These are phyloP conservation scores for Drosophila niveifrons DNA, from an alignment of 2,888 invertebrate species.

Conservation along the genomic window DNA sequence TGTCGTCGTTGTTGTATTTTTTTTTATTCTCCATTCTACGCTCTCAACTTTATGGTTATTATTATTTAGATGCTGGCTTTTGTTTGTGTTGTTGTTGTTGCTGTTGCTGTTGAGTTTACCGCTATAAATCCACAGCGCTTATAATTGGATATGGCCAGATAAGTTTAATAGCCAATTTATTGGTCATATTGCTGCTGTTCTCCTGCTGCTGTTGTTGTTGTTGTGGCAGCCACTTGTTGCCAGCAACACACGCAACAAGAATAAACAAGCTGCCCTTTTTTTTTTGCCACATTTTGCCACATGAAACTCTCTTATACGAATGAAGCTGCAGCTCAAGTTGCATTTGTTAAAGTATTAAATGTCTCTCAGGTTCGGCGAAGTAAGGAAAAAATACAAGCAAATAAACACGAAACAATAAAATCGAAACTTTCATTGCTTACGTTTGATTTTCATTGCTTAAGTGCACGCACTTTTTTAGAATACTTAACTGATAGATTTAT, in stretches of 20 bases:
- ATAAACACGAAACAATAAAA: too few species aligned
- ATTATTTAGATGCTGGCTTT: conserved; percentile 39
- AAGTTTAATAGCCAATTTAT: conserved; percentile 60
- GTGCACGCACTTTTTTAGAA: too few species aligned
- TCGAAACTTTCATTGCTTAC: too few species aligned
- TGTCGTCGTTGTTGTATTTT: conserved; percentile 4
- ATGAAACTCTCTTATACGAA: neutral
- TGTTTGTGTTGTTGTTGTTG: conserved; percentile 12
- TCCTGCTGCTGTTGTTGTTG: conserved; percentile 19
- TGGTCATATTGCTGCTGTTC: conserved; percentile 16
- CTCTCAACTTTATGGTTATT: conserved; percentile 42
- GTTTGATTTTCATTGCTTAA: too few species aligned
- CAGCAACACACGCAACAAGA: neutral
- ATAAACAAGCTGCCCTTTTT: conserved; percentile 7
- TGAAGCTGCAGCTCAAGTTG: conserved; percentile 2
- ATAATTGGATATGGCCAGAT: conserved; percentile 64
- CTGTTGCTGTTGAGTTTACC: conserved; percentile 35
- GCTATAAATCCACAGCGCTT: conserved; percentile 42
- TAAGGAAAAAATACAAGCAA: too few species aligned
- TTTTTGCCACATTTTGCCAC: too few species aligned
- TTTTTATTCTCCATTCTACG: conserved; percentile 22
- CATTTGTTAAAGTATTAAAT: neutral
- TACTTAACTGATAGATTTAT: neutral
- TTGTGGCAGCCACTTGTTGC: conserved; percentile 43
- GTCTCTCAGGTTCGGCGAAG: neutral